Percentiles rank a stretch among this genome's conserved stretches.
Conservation (phyloP, 2,113 vertebrate genomes). For the Malaclemys terrapin region DNA sequence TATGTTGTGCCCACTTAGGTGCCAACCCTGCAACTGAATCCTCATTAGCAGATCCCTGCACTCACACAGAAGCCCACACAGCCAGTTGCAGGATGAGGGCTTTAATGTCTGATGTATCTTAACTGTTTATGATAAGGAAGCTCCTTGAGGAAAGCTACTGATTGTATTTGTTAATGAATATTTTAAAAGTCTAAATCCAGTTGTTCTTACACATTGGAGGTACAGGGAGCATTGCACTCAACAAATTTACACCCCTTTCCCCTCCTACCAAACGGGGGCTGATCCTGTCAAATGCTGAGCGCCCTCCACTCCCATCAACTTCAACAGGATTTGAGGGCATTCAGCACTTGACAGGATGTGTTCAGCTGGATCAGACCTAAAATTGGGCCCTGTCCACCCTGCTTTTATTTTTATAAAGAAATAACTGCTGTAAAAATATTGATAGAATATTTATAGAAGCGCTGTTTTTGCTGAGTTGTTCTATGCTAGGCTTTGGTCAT, state of each 20-base stretch:
- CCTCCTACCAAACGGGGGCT: constrained; percentile 13
- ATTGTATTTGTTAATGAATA: background rate
- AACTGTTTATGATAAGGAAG: no score
- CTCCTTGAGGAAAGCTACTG: no score
- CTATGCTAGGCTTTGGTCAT: background rate
- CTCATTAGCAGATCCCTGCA: no score
- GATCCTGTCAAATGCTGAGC: background rate
- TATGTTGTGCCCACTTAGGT: background rate
- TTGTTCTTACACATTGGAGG: constrained; percentile 33
- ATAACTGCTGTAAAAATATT: background rate
- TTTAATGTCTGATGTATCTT: no score
- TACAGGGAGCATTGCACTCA: constrained; percentile 23
- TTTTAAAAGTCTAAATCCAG: constrained; percentile 12
- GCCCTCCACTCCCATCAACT: background rate
- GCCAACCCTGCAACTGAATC: background rate
- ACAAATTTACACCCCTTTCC: constrained; percentile 27
- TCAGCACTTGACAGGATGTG: background rate
- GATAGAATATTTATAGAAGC: background rate
- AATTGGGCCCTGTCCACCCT: background rate
- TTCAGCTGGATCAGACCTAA: constrained; percentile 11
- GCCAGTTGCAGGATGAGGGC: no score
- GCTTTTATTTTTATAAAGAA: constrained; percentile 12
- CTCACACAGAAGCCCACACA: no score
- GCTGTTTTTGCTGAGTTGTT: constrained; percentile 3
- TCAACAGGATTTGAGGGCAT: background rate